Conservation (phyloP, 1,140 invertebrate species). For the Pseudomyrmex dendroicus region DNA sequence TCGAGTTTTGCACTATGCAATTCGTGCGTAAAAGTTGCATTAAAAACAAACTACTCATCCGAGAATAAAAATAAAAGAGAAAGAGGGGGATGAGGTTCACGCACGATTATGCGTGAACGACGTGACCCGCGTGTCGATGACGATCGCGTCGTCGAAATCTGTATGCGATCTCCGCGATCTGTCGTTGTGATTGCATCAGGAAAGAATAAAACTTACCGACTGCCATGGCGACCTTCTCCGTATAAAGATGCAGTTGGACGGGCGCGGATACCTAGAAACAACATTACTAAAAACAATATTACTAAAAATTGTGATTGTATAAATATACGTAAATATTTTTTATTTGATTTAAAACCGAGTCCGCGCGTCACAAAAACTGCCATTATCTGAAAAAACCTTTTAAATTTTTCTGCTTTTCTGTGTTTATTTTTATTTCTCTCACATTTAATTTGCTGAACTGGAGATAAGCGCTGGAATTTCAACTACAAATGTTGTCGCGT, state of each 20-base stretch:
- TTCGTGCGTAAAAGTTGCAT: too few species aligned
- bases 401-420: neutral
- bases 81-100: constrained; percentile 15
- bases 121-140: constrained; percentile 73
- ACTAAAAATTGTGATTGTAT: neutral
- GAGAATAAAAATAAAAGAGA: constrained; percentile 27
- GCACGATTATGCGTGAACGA: constrained; percentile 76
- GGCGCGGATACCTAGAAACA: constrained; percentile 69
- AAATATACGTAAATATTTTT: neutral
- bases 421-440: too few species aligned
- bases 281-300: constrained; percentile 61
- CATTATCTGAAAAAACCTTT: neutral
- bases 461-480: neutral
- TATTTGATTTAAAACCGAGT: too few species aligned
- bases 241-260: constrained; percentile 15
- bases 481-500: neutral
- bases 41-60: neutral
- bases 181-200: constrained; percentile 47
- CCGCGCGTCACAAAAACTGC: too few species aligned
- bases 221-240: constrained; percentile 77
- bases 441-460: neutral
- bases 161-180: constrained; percentile 75
- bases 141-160: constrained; percentile 68
- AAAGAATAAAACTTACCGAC: constrained; percentile 79
- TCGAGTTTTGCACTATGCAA: too few species aligned